Conservation (phyloP, 2,113 vertebrate species). For the Theristicus caerulescens region DNA sequence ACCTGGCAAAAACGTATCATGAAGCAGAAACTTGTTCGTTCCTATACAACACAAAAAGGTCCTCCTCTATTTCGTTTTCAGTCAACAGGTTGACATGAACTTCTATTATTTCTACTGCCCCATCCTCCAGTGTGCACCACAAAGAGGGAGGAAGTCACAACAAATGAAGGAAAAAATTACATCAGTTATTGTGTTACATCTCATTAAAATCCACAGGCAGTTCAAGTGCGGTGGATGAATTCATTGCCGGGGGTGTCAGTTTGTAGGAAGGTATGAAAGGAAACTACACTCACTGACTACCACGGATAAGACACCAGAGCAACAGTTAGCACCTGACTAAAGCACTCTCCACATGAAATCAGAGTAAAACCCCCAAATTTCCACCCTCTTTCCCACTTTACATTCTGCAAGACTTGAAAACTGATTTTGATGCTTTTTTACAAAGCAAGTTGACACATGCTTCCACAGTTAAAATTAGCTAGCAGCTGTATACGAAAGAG, state of each 20-base stretch:
- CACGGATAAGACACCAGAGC: rapidly evolving
- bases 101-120: not conserved
- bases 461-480: not conserved
- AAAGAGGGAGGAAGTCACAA: not conserved
- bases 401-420: not conserved
- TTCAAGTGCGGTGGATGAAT: not conserved
- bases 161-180: rapidly evolving
- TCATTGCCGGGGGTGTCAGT: not conserved
- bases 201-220: not conserved
- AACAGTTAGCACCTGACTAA: not conserved
- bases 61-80: not conserved
- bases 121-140: not conserved
- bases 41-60: not conserved
- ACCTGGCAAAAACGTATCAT: rapidly evolving
- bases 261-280: not conserved
- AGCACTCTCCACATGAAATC: not conserved
- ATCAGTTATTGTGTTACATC: not conserved
- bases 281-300: not conserved
- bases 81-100: not conserved
- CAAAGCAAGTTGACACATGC: not conserved
- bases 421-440: not conserved
- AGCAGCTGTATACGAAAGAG: not conserved
- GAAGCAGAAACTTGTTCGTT: not conserved
- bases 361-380: not conserved
- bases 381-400: not conserved